These are phyloP conservation scores for Idris sp. DNA, from an alignment of 1,140 invertebrate species.

Conservation along the genomic window DNA sequence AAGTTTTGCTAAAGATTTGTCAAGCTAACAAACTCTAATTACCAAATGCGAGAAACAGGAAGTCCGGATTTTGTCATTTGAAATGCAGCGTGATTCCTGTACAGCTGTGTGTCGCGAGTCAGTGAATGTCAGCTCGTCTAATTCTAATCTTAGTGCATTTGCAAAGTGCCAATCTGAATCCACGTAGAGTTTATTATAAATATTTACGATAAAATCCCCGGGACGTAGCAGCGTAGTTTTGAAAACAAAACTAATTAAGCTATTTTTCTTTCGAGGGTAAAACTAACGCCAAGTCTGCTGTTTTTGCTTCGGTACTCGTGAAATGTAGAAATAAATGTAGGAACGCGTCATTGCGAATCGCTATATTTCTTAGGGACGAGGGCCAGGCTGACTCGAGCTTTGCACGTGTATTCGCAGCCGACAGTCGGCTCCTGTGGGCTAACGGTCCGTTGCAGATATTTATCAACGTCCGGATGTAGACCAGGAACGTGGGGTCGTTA, in stretches of 20 bases:
- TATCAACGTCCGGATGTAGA: constrained; percentile 64
- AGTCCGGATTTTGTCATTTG: constrained; percentile 25
- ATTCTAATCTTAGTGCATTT: too few relatives aligned
- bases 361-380: constrained; percentile 62
- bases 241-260: constrained; percentile 46
- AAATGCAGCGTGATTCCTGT: constrained; percentile 65
- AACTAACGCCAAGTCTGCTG: constrained; percentile 31
- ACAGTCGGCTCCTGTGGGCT: constrained; percentile 54
- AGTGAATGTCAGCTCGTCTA: neutral
- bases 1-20: neutral
- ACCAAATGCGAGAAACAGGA: constrained; percentile 13
- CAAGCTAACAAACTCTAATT: constrained; percentile 25
- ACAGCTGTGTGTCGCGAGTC: constrained; percentile 41
- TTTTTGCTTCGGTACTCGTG: constrained; percentile 50
- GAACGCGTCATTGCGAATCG: constrained; percentile 56
- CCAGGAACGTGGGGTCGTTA: constrained; percentile 60
- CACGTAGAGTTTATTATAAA: too few relatives aligned
- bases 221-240: too few relatives aligned
- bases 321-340: constrained; percentile 61
- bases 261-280: constrained; percentile 30
- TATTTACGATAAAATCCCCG: constrained; percentile 45
- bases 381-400: constrained; percentile 48
- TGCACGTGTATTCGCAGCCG: constrained; percentile 51
- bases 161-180: too few relatives aligned
- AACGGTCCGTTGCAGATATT: constrained; percentile 65